These are phyloP conservation scores for Drosophila atroscutellata DNA, from an alignment of 2,888 invertebrate genomes.

Conservation along the genomic window DNA sequence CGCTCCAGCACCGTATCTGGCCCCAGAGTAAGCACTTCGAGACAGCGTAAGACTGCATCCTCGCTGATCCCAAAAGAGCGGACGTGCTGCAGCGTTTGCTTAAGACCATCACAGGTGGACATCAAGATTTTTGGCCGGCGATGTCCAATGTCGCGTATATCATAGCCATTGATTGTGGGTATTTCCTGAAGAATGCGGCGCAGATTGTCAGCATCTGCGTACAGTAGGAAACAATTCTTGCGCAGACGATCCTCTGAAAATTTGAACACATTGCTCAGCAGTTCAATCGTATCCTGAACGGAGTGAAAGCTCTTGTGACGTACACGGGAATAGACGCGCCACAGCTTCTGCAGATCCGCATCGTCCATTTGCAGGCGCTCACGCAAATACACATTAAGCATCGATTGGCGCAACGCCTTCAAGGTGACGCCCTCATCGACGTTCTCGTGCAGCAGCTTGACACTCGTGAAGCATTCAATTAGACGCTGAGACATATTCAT, in stretches of 20 bases:
- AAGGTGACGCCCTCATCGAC: slow-evolving; percentile 72
- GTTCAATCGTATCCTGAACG: slow-evolving; percentile 86
- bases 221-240: slow-evolving; percentile 87
- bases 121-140: slow-evolving; percentile 88
- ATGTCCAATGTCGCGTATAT: slow-evolving; percentile 86
- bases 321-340: slow-evolving; percentile 82
- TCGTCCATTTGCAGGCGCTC: slow-evolving; percentile 84
- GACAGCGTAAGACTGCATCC: slow-evolving; percentile 86
- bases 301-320: slow-evolving; percentile 85
- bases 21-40: slow-evolving; percentile 87
- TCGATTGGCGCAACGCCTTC: slow-evolving; percentile 74
- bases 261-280: slow-evolving; percentile 87
- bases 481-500: slow-evolving; percentile 84
- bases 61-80: slow-evolving; percentile 87
- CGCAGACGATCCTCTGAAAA: slow-evolving; percentile 86
- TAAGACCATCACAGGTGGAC: slow-evolving; percentile 86
- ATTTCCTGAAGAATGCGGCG: slow-evolving; percentile 87
- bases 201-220: slow-evolving; percentile 87
- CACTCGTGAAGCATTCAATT: slow-evolving; percentile 65
- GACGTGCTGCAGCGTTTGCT: slow-evolving; percentile 86
- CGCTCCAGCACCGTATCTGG: slow-evolving; percentile 87
- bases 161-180: slow-evolving; percentile 86
- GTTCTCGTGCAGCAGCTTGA: slow-evolving; percentile 44
- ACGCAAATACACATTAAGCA: slow-evolving; percentile 83
- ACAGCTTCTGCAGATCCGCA: slow-evolving; percentile 82